phyloP scores from a whole-genome alignment of 1,140 invertebrate species.

The Drosophila virilis region DNA sequence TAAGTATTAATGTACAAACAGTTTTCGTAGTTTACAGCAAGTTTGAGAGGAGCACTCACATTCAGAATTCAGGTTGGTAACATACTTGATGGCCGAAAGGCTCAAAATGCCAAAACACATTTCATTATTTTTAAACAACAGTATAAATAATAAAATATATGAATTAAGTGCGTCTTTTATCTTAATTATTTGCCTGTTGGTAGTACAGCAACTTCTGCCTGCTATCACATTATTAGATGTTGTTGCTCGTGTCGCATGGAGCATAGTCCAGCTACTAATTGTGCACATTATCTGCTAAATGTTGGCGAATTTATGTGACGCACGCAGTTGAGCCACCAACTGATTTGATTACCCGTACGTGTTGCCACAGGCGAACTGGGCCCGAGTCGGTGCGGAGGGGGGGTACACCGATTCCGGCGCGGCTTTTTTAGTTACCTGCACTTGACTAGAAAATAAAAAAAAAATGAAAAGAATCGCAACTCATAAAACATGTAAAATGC shows the following conservation, averaged over 20 bases:
- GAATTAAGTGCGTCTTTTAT: neutral
- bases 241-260: constrained; percentile 6
- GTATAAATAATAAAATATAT: neutral
- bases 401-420: neutral
- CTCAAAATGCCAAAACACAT: too few species aligned
- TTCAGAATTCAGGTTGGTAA: too few species aligned
- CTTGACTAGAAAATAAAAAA: constrained; percentile 20
- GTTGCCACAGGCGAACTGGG: constrained; percentile 13
- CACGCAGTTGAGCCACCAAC: constrained; percentile 71
- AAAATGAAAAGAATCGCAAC: constrained; percentile 22
- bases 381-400: neutral
- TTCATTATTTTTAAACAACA: too few species aligned
- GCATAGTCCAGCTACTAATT: constrained; percentile 62
- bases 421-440: constrained; percentile 56
- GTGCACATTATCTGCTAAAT: constrained; percentile 81
- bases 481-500: constrained; percentile 81
- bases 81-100: too few species aligned
- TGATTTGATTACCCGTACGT: constrained; percentile 80
- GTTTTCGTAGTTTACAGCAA: too few species aligned
- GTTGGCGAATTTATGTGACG: constrained; percentile 78
- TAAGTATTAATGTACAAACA: too few species aligned
- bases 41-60: too few species aligned
- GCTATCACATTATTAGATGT: constrained; percentile 32
- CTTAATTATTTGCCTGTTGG: neutral
- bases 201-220: neutral